Evolutionary conservation across 2,888 invertebrate species (phyloP), one percentile per base, ranked within the genome.

Genomic region (Microchrysa polita): DNA sequence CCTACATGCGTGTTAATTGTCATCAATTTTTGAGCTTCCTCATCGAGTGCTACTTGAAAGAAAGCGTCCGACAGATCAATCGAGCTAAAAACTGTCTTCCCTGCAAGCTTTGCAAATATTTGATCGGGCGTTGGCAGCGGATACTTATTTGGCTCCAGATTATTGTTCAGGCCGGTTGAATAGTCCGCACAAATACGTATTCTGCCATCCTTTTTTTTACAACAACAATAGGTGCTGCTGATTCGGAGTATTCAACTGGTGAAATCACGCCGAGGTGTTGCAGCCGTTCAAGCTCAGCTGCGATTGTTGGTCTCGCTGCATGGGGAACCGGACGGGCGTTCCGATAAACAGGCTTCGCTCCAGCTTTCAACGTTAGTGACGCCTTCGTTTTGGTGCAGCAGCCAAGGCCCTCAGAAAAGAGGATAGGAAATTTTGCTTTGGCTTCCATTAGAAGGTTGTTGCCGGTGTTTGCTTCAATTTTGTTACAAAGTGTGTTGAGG

Each of bases 151-250:
- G 67, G 67, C 48, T 67, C 23, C 48, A 67, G 52, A n/a, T n/a
- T 52, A 23, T 48, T 22, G 52, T 52, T 48, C 4, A 53, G 67
- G 12, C 67, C 67, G 22, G 52, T 67, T 14, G 52, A 53, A 61
- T 67, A 67, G 53, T 67, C 53, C 5, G 20, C 67, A 23, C 67
- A 67, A 14, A 67, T 48, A 22, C 67, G 52, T 14, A 67, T 67
- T 67, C n/a, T 48, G n/a, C 52, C 9, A 23, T 67, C 23, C 53
- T 65, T 65, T 65, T 61, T 10, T 22, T 61, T 2, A 61, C 27
- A 40, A 40, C 63, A 23, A 61, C 63, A 61, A 61, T 61, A 4
- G 63, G 63, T 61, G 63, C 27, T 61, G 63, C 65, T n/a, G 48
- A 65, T 44, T 65, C 65, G 10, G 20, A 18, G 27, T 34, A 34